A percentile compares a stretch with the other conserved stretches of the same genome.
Conservation (phyloP, 2,888 invertebrate species). For the Itoplectis maculator region DNA sequence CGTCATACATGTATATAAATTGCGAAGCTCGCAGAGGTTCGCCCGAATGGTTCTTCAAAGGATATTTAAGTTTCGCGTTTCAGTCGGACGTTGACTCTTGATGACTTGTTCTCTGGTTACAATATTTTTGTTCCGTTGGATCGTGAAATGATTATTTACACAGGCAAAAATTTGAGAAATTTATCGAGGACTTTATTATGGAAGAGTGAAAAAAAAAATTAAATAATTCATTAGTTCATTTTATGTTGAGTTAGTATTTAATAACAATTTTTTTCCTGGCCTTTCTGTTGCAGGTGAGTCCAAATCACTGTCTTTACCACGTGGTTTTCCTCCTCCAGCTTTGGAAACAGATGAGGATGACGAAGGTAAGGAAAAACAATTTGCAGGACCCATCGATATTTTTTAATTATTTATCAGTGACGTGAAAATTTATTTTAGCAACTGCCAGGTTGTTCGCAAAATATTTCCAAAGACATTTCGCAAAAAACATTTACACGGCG, state of each 20-base stretch:
- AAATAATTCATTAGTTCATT: not conserved
- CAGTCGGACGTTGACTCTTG: not conserved
- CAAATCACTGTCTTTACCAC: constrained; percentile 85
- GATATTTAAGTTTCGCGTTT: not conserved
- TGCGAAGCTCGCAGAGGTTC: not conserved
- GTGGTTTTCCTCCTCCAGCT: constrained; percentile 81
- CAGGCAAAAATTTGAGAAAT: not conserved
- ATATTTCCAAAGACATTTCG: no score
- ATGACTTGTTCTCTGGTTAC: not conserved
- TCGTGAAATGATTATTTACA: not conserved
- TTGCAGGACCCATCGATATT: no score
- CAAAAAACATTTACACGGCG: not conserved
- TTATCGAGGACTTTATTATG: not conserved
- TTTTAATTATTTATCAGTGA: no score
- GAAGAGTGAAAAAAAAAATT: not conserved
- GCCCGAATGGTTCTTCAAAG: not conserved
- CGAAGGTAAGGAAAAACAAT: constrained; percentile 76
- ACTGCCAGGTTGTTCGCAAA: no score
- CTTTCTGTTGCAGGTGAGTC: constrained; percentile 87
- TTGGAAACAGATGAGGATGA: constrained; percentile 71
- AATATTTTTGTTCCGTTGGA: not conserved
- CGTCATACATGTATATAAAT: not conserved
- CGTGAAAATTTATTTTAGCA: no score
- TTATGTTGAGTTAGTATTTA: not conserved
- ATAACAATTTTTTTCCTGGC: constrained; percentile 50